Percentiles rank a stretch among this genome's conserved stretches.
These are phyloP conservation scores for Crenichthys baileyi DNA, from an alignment of 2,797 vertebrate species.

Conservation along the genomic window DNA sequence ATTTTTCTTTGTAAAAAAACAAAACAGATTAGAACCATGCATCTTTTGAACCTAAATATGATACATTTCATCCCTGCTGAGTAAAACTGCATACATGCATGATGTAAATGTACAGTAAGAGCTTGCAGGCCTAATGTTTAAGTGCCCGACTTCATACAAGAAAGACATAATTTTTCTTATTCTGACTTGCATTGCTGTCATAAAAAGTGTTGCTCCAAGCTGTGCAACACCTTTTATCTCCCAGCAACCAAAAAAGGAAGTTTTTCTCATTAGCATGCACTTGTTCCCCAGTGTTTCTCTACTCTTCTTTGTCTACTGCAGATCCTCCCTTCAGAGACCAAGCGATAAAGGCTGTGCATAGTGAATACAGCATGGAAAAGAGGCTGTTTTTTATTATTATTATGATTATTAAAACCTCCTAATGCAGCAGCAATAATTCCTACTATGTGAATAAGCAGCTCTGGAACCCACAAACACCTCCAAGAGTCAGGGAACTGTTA, in stretches of 20 bases:
- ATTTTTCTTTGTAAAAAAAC: neutral
- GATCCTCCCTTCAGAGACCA: constrained; percentile 51
- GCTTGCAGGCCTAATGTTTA: constrained; percentile 29
- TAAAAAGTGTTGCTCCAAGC: constrained; percentile 22
- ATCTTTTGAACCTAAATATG: neutral
- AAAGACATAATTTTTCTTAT: constrained; percentile 24
- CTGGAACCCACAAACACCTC: constrained; percentile 5
- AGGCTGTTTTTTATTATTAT: constrained; percentile 59
- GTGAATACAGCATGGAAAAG: constrained; percentile 65
- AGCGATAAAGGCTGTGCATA: constrained; percentile 52
- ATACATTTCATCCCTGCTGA: neutral
- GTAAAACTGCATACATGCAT: constrained; percentile 22
- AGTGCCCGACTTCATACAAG: constrained; percentile 21
- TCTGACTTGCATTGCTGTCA: constrained; percentile 14
- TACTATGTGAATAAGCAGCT: constrained; percentile 14
- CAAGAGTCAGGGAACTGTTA: neutral
- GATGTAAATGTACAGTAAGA: constrained; percentile 51
- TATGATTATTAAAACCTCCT: constrained; percentile 48
- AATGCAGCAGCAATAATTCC: constrained; percentile 42
- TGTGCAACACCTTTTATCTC: constrained; percentile 41
- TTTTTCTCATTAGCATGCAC: constrained; percentile 64
- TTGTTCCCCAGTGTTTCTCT: constrained; percentile 56
- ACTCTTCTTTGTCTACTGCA: constrained; percentile 48
- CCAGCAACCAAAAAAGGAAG: constrained; percentile 17
- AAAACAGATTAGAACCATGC: neutral